Evolutionary conservation across 1,140 invertebrate species (phyloP).

Genomic region (Tetramorium parvispinum): DNA sequence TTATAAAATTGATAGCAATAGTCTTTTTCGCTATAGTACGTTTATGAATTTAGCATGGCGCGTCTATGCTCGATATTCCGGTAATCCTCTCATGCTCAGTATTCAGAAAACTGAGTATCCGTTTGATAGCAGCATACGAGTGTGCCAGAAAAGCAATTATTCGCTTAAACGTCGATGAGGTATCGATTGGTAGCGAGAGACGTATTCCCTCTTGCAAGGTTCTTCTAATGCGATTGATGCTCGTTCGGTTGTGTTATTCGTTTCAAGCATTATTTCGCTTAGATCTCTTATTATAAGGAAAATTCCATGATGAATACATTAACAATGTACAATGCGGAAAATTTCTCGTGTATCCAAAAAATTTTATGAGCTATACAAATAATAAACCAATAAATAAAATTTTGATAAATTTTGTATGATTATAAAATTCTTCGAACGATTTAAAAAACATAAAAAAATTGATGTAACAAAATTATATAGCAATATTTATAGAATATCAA

Average conservation of each 20-base stretch:
- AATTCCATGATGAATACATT: constrained; percentile 4
- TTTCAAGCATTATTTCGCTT: constrained; percentile 26
- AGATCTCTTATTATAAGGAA: not conserved
- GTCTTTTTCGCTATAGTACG: not conserved
- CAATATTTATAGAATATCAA: not conserved
- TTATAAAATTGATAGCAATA: not conserved
- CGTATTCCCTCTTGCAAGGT: constrained; percentile 28
- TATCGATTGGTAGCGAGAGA: constrained; percentile 17
- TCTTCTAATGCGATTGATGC: constrained; percentile 63
- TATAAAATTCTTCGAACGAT: too few relatives aligned
- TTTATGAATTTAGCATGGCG: constrained; percentile 46
- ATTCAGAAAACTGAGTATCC: constrained; percentile 44
- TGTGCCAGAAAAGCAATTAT: constrained; percentile 65
- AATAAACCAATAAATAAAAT: too few relatives aligned
- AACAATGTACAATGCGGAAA: not conserved
- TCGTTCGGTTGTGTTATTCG: not conserved
- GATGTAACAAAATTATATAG: too few relatives aligned
- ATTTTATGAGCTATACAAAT: too few relatives aligned
- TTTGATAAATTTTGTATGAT: too few relatives aligned
- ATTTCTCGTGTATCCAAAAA: not conserved
- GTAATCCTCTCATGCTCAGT: constrained; percentile 25
- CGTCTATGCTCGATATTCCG: not conserved
- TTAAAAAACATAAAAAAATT: too few relatives aligned
- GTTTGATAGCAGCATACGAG: constrained; percentile 13
- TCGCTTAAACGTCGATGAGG: constrained; percentile 43